Percentiles rank a stretch among this genome's conserved stretches.
Evolutionary conservation across 2,888 invertebrate genomes (phyloP).

Genomic region (Xylophagus ater): DNA sequence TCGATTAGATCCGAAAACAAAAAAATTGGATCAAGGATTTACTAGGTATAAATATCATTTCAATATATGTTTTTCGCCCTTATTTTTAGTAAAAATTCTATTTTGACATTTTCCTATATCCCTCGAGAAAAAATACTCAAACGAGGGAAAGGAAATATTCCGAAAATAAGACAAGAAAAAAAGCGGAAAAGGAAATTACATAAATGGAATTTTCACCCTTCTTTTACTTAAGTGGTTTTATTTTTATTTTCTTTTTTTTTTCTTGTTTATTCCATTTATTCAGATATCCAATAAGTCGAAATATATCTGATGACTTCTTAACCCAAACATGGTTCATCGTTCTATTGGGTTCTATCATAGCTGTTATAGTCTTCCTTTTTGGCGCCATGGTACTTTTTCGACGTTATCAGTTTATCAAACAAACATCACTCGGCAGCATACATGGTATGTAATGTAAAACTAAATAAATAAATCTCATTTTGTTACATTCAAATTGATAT

Average conservation of each 20-base stretch:
- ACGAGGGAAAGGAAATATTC: not conserved
- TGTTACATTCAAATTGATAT: too few species aligned
- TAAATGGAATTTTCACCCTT: constrained; percentile 10
- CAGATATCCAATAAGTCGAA: constrained; percentile 44
- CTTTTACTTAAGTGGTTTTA: constrained; percentile 9
- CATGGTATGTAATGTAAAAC: constrained; percentile 42
- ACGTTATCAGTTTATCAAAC: constrained; percentile 58
- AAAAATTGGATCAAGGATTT: constrained; percentile 41
- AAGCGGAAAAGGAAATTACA: constrained; percentile 9
- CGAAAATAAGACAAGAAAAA: constrained; percentile 6
- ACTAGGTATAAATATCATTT: constrained; percentile 18
- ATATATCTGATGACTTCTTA: constrained; percentile 58
- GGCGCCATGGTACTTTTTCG: constrained; percentile 70
- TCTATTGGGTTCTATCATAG: constrained; percentile 71
- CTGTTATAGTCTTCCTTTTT: constrained; percentile 72
- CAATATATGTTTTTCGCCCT: not conserved
- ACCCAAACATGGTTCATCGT: constrained; percentile 87
- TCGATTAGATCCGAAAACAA: constrained; percentile 47
- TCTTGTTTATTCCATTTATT: constrained; percentile 20
- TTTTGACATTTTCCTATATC: not conserved
- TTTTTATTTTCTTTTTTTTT: constrained; percentile 36
- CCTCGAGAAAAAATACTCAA: not conserved
- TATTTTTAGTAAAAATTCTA: not conserved
- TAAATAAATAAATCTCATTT: too few species aligned
- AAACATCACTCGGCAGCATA: constrained; percentile 52